Percentiles rank a stretch among this genome's conserved stretches.
Evolutionary conservation across 2,797 vertebrate genomes (phyloP).

Genomic region (Spondyliosoma cantharus): DNA sequence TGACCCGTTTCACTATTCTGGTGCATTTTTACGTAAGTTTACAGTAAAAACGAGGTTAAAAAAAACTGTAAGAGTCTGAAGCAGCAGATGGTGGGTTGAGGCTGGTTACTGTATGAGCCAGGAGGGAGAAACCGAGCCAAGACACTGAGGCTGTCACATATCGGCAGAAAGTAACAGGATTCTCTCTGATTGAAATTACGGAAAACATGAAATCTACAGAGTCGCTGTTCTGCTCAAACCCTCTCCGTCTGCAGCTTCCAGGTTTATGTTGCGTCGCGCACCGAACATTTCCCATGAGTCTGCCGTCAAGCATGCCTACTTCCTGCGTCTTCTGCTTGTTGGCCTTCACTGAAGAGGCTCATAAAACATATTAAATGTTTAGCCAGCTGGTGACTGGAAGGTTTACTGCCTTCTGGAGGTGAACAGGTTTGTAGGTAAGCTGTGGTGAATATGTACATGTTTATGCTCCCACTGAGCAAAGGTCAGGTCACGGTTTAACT

Average conservation of each 20-base stretch:
- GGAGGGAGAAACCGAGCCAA: slow-evolving; percentile 47
- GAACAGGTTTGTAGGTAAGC: slow-evolving; percentile 43
- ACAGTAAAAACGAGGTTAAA: slow-evolving; percentile 10
- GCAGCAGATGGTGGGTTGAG: slow-evolving; percentile 66
- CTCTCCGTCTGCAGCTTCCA: slow-evolving; percentile 8
- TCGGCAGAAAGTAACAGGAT: slow-evolving; percentile 35
- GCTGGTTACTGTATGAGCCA: slow-evolving; percentile 52
- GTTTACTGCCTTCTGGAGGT: slow-evolving; percentile 45
- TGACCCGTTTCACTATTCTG: slow-evolving; percentile 12
- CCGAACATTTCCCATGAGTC: neutral
- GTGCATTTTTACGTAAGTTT: slow-evolving; percentile 20
- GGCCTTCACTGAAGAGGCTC: slow-evolving; percentile 47
- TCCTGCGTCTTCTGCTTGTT: slow-evolving; percentile 44
- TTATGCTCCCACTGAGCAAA: slow-evolving; percentile 56
- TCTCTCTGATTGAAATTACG: slow-evolving; percentile 42
- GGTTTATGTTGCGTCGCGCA: slow-evolving; percentile 26
- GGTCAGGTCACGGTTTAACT: slow-evolving; percentile 52
- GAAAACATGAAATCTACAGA: slow-evolving; percentile 22
- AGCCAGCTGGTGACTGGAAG: slow-evolving; percentile 46
- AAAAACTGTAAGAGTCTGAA: slow-evolving; percentile 33
- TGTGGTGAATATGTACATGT: slow-evolving; percentile 39
- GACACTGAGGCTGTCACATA: slow-evolving; percentile 34
- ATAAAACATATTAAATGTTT: slow-evolving; percentile 59
- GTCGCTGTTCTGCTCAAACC: neutral
- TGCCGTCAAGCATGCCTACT: slow-evolving; percentile 16